Evolutionary conservation across 2,113 vertebrate genomes (phyloP).

Genomic region (Centrocercus urophasianus): DNA sequence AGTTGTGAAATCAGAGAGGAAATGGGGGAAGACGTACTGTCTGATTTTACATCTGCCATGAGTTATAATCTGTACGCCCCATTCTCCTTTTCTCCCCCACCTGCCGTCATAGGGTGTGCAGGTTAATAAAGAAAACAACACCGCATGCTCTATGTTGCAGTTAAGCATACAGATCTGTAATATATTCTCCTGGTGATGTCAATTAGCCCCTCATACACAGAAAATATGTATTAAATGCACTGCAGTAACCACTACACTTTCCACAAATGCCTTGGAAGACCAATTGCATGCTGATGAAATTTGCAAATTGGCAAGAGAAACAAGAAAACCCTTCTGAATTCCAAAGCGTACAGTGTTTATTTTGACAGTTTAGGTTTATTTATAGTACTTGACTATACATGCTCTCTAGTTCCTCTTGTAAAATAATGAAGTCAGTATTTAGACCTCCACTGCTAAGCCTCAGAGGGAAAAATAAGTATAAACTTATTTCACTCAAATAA

Average conservation of each 20-base stretch:
- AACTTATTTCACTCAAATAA: conserved; percentile 41
- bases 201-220: not conserved
- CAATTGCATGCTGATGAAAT: not conserved
- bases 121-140: not conserved
- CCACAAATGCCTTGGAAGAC: conserved; percentile 7
- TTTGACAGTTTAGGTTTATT: conserved; percentile 54
- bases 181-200: not conserved
- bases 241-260: not conserved
- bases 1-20: not conserved
- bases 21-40: not conserved
- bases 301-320: conserved; percentile 9
- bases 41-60: not conserved
- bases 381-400: conserved; percentile 53
- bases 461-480: conserved; percentile 29
- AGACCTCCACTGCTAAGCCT: conserved; percentile 21
- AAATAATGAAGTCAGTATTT: not conserved
- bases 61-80: not conserved
- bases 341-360: not conserved
- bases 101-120: not conserved
- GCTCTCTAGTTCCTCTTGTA: not conserved
- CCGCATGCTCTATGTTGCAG: not conserved
- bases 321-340: conserved; percentile 28
- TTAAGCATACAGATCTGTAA: not conserved
- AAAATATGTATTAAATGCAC: conserved; percentile 4
- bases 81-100: not conserved